Conservation (phyloP, 1,140 invertebrate species). For the Macrobrachium nipponense region DNA sequence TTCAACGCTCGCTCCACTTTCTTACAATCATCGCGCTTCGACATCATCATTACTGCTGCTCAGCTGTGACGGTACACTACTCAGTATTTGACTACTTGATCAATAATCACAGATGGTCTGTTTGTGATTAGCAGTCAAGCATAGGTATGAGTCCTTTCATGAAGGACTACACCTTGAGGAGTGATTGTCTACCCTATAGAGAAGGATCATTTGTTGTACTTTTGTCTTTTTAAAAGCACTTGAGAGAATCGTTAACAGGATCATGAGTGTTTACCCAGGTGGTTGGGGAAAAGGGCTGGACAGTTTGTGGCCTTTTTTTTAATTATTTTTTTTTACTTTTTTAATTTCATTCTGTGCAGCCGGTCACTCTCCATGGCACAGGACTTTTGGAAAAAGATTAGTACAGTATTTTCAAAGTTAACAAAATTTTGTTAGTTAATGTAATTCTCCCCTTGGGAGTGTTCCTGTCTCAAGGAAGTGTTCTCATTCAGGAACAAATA, state of each 20-base stretch:
- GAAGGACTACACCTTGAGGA: conserved; percentile 50
- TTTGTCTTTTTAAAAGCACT: conserved; percentile 29
- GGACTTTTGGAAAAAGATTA: conserved; percentile 27
- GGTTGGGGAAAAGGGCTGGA: conserved; percentile 46
- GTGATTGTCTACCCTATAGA: conserved; percentile 33
- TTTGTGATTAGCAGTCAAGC: conserved; percentile 58
- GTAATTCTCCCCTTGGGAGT: conserved; percentile 15
- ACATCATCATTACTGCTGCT: conserved; percentile 57
- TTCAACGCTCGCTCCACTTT: conserved; percentile 62
- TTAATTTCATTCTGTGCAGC: conserved; percentile 35
- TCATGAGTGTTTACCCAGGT: conserved; percentile 44
- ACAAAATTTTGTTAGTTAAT: conserved; percentile 15
- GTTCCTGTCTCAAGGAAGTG: conserved; percentile 39
- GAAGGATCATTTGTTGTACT: conserved; percentile 7
- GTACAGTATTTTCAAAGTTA: conserved; percentile 22
- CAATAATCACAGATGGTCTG: conserved; percentile 46
- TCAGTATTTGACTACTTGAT: conserved; percentile 63
- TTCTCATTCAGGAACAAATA: conserved; percentile 26
- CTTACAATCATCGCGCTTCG: conserved; percentile 62
- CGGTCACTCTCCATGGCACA: conserved; percentile 45
- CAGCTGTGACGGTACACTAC: conserved; percentile 62
- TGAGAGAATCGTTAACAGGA: conserved; percentile 31
- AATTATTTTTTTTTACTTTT: no score
- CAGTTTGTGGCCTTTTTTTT: conserved; percentile 26
- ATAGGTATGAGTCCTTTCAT: conserved; percentile 52